Evolutionary conservation across 1,140 invertebrate genomes (phyloP).

Genomic region (Drosophila murphyi): DNA sequence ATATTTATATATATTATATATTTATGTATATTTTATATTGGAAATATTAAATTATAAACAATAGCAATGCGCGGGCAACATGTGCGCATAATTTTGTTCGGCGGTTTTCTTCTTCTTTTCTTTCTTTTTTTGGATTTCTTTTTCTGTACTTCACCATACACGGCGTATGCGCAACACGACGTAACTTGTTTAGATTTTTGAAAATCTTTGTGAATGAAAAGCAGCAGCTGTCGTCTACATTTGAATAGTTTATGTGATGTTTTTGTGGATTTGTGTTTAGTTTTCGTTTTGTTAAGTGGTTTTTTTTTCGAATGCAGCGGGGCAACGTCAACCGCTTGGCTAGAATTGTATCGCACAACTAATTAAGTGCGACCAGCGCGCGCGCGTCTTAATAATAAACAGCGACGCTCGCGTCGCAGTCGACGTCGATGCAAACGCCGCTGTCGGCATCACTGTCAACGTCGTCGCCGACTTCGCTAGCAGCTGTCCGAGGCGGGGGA

Average conservation of each 20-base stretch:
- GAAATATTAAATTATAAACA: conserved; percentile 5
- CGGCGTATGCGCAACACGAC: conserved; percentile 70
- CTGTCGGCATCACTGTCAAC: background rate
- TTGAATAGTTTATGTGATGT: background rate
- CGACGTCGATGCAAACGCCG: conserved; percentile 1
- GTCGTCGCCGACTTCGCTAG: conserved; percentile 2
- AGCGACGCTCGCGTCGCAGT: conserved; percentile 35
- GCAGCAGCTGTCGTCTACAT: conserved; percentile 12
- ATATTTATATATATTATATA: background rate
- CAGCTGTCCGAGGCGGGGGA: background rate
- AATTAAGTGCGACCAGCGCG: conserved; percentile 74
- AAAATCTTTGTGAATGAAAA: conserved; percentile 2
- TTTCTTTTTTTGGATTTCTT: background rate
- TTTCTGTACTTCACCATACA: conserved; percentile 43
- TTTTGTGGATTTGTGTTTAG: conserved; percentile 10
- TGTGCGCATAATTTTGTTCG: conserved; percentile 8
- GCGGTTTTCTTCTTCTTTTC: background rate
- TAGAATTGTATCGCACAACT: conserved; percentile 82
- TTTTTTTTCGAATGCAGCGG: conserved; percentile 3
- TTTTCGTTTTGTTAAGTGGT: conserved; percentile 14
- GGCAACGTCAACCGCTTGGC: conserved; percentile 67
- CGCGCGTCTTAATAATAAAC: conserved; percentile 80
- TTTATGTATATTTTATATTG: background rate
- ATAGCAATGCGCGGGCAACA: conserved; percentile 19
- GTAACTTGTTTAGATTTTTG: conserved; percentile 5